Base-by-base conservation (phyloP, 2,113 vertebrate genomes). In the Nyctereutes procyonoides region DNA sequence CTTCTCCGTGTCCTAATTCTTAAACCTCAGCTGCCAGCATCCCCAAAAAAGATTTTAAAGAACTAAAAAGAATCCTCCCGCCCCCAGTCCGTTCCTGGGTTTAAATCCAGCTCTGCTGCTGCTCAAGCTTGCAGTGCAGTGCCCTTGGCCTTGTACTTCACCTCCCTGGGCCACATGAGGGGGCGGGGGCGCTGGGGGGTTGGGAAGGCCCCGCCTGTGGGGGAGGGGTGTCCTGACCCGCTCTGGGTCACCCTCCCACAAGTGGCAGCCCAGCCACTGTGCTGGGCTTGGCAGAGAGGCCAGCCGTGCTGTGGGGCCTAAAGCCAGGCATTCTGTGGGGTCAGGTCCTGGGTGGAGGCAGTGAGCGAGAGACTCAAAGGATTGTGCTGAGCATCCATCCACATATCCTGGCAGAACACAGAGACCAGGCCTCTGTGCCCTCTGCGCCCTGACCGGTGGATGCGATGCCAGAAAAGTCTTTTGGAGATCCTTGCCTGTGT, bases 11-110 rank as follows among this genome's bases (percentile, higher is more conserved):
- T 74, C 96, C 97, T 97, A 84, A 24, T 95, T 93, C 96, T 88
- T 32, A 35, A 88, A 76, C 95, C 93, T 91, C 96, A 62, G 88
- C 97, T 90, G 96, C 96, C 35, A 6, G 90, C 5, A 56, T 87
- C 95, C 91, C 84, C 94, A 94, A 79, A 95, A 93, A 97, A 93
- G 91, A 96, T 73, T 32, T 22, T 63, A 30, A 60, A 48, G 84
- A 82, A 62, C 97, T 92, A 92, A 97, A 93, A 95, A 86, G 97
- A 90, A 65, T 43, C 74, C 67, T 96, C 58, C 92, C n/a, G 14
- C 97, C 94, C 95, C 90, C 97, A 38, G 20, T 32, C 53, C 11
- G 1, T 71, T 58, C 83, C 94, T 69, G 69, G 94, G 95, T 96
- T 91, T 83, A 71, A 67, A 94, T 35, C 48, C 77, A 24, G 73